Evolutionary conservation across 2,888 invertebrate genomes (phyloP), one percentile per base, ranked within the genome.

Genomic region (Anthrax anthrax): DNA sequence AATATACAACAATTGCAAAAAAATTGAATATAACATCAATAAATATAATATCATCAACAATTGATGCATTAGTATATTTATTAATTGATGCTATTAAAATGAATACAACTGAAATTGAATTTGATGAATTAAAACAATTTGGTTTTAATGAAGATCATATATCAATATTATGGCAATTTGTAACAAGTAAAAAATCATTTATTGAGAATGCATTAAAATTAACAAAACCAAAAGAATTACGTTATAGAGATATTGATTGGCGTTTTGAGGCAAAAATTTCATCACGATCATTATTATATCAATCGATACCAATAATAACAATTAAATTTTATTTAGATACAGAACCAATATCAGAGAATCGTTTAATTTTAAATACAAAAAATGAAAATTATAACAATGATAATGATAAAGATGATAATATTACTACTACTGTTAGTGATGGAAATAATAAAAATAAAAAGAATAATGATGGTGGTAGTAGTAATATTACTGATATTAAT

Each of bases 31-130:
- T 73, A 3, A 65, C 71, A 17, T 52, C 67, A 1, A n/a, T n/a
- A n/a, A 70, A 70, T 43, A 56, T 64, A 16, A 71, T 80, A 14
- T 73, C 74, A 55, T 50, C 54, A 1, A 72, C 81, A 38, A 74
- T 86, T 14, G 79, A 83, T 67, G 83, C 81, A 18, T 64, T 87
- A 44, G 74, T 84, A n/a, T 79, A 83, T 62, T 70, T 86, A 42
- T 68, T 86, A 42, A 67, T 84, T 17, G 77, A 85, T 65, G 77
- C 78, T 52, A 79, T 79, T 55, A 82, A 80, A 65, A 72, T 80
- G 52, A 78, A 79, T 69, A 80, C 80, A 6, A 57, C 52, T 12
- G 59, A 56, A 13, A 51, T 54, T 2, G 59, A 59, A 17, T 52
- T 61, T 43, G 56, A 58, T 12, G 46, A 54, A 12, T 37, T 59